phyloP scores from a whole-genome alignment of 1,140 invertebrate genomes.

The Araneus ventricosus region DNA sequence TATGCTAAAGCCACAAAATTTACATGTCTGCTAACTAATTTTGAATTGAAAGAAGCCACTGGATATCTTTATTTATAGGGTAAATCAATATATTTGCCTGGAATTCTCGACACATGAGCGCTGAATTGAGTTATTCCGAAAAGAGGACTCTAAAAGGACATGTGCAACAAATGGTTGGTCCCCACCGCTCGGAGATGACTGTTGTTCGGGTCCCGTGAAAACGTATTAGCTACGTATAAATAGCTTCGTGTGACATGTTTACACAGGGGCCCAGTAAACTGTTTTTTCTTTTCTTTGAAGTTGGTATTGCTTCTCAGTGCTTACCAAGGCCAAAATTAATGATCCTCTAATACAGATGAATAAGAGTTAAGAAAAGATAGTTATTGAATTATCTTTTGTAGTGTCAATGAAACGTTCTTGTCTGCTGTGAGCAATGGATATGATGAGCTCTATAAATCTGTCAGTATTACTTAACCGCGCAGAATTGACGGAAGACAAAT shows the following conservation, averaged over 20 bases:
- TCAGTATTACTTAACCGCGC: neutral
- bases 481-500: neutral
- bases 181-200: neutral
- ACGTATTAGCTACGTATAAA: slow-evolving; percentile 56
- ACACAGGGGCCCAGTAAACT: slow-evolving; percentile 23
- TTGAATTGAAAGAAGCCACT: too few species aligned
- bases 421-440: neutral
- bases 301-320: neutral
- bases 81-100: too few species aligned
- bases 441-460: neutral
- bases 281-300: slow-evolving; percentile 36
- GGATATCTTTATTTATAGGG: too few species aligned
- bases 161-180: neutral
- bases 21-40: too few species aligned
- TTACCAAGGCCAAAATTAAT: slow-evolving; percentile 43
- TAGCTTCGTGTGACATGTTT: slow-evolving; percentile 62
- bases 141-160: neutral
- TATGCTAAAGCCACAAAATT: too few species aligned
- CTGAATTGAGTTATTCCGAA: neutral
- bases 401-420: slow-evolving; percentile 19
- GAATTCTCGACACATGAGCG: too few species aligned
- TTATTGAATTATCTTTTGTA: slow-evolving; percentile 32
- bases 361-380: neutral
- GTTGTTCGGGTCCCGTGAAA: slow-evolving; percentile 32
- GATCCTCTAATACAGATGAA: slow-evolving; percentile 34